Evolutionary conservation across 1,140 invertebrate species (phyloP).

Genomic region (Hycleus phaleratus): DNA sequence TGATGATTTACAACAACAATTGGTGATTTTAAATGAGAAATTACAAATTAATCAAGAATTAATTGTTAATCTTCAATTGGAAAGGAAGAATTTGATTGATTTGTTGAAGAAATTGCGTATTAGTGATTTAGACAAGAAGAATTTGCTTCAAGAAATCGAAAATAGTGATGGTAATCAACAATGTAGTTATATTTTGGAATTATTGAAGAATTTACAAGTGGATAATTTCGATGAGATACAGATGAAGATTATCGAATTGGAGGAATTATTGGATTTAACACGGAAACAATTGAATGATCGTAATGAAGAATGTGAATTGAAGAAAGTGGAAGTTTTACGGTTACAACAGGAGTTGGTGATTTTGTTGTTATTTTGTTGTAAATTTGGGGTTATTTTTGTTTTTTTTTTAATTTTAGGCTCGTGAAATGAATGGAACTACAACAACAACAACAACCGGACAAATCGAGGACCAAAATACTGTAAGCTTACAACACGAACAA

Average conservation of each 20-base stretch:
- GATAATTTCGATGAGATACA: neutral
- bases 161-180: slow-evolving; percentile 1
- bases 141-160: slow-evolving; percentile 4
- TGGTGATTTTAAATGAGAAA: slow-evolving; percentile 8
- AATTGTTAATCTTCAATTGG: slow-evolving; percentile 2
- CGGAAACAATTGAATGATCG: slow-evolving; percentile 5
- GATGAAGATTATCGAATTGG: slow-evolving; percentile 9
- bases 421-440: neutral
- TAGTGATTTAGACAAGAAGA: slow-evolving; percentile 12
- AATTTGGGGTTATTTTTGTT: neutral
- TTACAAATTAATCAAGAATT: slow-evolving; percentile 1
- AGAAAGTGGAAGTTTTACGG: slow-evolving; percentile 3
- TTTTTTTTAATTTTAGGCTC: neutral
- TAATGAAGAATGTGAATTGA: slow-evolving; percentile 5
- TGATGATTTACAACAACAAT: slow-evolving; percentile 10
- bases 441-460: neutral
- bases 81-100: neutral
- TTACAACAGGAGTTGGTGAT: slow-evolving; percentile 7
- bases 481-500: slow-evolving; percentile 12
- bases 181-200: slow-evolving; percentile 1
- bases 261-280: slow-evolving; percentile 5
- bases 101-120: slow-evolving; percentile 2
- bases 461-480: slow-evolving; percentile 3
- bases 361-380: too few relatives aligned
- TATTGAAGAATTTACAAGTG: slow-evolving; percentile 11